Evolutionary conservation across 1,140 invertebrate genomes (phyloP), one percentile per base, ranked within the genome.

Genomic region (Panulirus ornatus): DNA sequence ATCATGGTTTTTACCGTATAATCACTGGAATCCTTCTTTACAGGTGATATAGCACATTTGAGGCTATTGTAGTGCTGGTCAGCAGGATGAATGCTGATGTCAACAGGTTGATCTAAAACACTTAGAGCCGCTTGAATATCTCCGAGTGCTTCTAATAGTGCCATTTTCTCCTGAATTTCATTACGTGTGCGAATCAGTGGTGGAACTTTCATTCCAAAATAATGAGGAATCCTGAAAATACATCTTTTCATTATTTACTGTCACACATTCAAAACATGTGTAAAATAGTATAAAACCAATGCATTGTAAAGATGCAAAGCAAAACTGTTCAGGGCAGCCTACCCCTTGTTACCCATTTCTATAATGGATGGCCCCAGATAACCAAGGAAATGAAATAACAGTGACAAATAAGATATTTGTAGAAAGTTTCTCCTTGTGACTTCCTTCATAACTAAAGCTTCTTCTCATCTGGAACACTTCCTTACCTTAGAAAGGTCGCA

Each of bases 41-140:
- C 38, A 0, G 91, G 85, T 1, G 88, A 87, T 11, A 94, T 84
- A 11, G 81, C 81, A 89, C 93, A 93, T n/a, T 93, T 93, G 6
- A 96, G 93, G 91, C 94, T 93, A 81, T 94, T 93, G 90, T 95
- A 96, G 90, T 95, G 94, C 38, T 92, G 92, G 92, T 96, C 95
- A 75, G 95, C 93, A 19, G 95, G 95, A 93, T 95, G 94, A 34
- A 91, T 92, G 8, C 92, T 92, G 36, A 92, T 92, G 47, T 93
- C 93, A 19, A 93, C 92, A 0, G 93, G 92, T 42, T 92, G 92
- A 54, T 93, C 93, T 73, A 96, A 87, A 51, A 95, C 92, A 81
- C 94, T 94, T 92, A 95, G 95, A 0, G 95, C 95, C 27, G 95
- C 93, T 92, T 95, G 94, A 86, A 96, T 95, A 90, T 95, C 95